phyloP scores from a whole-genome alignment of 2,888 invertebrate species.

The Chrysolina oricalcia region DNA sequence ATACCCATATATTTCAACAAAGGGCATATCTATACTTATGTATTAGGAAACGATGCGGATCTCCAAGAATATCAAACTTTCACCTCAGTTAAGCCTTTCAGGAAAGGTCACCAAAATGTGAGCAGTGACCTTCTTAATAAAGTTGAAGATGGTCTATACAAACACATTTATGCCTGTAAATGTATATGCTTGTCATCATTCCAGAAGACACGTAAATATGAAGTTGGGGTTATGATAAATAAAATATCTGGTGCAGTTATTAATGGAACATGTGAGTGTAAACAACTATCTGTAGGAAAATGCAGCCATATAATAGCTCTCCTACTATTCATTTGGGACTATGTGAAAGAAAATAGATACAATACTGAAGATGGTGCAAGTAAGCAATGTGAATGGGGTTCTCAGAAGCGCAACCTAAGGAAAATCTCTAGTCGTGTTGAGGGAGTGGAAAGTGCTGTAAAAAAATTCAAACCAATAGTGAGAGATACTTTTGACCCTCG shows the following conservation, averaged over 20 bases:
- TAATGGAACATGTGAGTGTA: constrained; percentile 22
- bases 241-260: constrained; percentile 18
- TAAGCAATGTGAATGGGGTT: neutral
- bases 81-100: neutral
- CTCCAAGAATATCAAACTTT: no score
- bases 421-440: no score
- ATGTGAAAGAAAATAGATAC: neutral
- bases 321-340: constrained; percentile 25
- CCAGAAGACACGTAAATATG: neutral
- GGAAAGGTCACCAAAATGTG: neutral
- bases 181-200: neutral
- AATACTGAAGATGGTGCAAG: neutral
- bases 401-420: no score
- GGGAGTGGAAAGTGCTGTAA: no score
- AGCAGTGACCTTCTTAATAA: neutral
- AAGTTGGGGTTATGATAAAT: neutral
- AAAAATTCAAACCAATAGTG: no score
- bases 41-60: no score
- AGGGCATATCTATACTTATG: no score
- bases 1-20: no score
- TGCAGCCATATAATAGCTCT: constrained; percentile 22
- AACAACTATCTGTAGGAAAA: constrained; percentile 20
- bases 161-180: neutral
- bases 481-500: no score
- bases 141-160: neutral